Conservation (phyloP, 2,797 vertebrate genomes). For the Mionectes olivaceus region DNA sequence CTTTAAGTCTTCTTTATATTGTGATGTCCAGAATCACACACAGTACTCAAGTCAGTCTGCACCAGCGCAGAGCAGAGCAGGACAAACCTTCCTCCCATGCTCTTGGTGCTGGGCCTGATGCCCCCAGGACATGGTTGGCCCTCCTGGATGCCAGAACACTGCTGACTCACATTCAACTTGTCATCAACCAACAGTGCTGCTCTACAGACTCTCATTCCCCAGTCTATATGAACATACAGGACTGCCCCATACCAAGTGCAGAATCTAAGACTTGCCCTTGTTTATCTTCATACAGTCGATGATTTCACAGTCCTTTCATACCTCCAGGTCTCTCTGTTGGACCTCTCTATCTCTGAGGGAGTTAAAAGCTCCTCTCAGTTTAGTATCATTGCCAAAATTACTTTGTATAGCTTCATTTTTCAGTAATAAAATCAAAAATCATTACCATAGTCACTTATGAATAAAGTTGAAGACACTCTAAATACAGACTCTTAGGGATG, state of each 20-base stretch:
- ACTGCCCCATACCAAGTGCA: not conserved
- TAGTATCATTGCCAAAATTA: not conserved
- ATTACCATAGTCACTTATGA: not conserved
- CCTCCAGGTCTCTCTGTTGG: not conserved
- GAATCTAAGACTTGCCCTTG: not conserved
- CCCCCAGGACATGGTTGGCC: fast-evolving
- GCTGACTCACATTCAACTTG: not conserved
- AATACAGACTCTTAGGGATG: not conserved
- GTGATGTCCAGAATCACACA: too few species aligned
- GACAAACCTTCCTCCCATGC: not conserved
- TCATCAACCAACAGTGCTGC: not conserved
- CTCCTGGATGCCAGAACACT: not conserved
- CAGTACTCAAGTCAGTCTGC: not conserved
- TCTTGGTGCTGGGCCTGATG: not conserved
- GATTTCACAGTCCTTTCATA: not conserved
- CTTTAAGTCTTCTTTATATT: fast-evolving
- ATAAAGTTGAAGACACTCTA: not conserved
- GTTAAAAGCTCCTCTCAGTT: not conserved
- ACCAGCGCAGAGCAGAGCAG: not conserved
- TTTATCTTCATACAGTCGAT: fast-evolving
- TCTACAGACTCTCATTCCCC: not conserved
- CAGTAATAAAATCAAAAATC: not conserved
- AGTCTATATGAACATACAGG: fast-evolving
- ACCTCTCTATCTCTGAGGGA: not conserved
- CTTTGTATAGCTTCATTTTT: not conserved